Percentiles rank a stretch among this genome's conserved stretches.
These are phyloP conservation scores for Antheraea pernyi DNA, from an alignment of 1,140 invertebrate species.

Conservation along the genomic window DNA sequence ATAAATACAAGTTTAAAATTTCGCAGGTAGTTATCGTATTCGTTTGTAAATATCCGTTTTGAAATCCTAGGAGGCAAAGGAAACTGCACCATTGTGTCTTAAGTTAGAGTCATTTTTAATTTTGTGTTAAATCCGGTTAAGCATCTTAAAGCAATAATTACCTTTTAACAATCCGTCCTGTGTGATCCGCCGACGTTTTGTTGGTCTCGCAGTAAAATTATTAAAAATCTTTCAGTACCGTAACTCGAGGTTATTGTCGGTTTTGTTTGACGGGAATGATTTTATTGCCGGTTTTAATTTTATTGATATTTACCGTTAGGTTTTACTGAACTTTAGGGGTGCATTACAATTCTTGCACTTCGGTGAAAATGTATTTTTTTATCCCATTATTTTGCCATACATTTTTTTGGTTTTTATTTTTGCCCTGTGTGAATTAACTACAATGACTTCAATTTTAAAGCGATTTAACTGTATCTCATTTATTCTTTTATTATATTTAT, in stretches of 20 bases:
- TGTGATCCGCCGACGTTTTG: conserved; percentile 32
- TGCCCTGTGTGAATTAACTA: too few species aligned
- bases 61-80: background rate
- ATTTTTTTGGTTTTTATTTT: too few species aligned
- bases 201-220: conserved; percentile 23
- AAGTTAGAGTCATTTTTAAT: background rate
- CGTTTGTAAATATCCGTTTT: background rate
- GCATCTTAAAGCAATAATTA: conserved; percentile 32
- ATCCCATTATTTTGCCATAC: too few species aligned
- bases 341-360: too few species aligned
- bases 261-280: conserved; percentile 19
- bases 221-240: conserved; percentile 30
- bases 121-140: background rate
- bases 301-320: conserved; percentile 25
- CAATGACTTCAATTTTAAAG: too few species aligned
- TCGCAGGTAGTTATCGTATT: background rate
- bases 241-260: background rate
- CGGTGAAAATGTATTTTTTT: too few species aligned
- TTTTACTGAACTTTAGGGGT: background rate
- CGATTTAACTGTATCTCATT: too few species aligned
- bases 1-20: background rate
- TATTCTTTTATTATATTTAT: too few species aligned
- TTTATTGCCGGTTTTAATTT: conserved; percentile 30
- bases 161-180: conserved; percentile 31
- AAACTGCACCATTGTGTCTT: background rate